Conservation (phyloP, 2,888 invertebrate species). For the Sepiola atlantica region DNA sequence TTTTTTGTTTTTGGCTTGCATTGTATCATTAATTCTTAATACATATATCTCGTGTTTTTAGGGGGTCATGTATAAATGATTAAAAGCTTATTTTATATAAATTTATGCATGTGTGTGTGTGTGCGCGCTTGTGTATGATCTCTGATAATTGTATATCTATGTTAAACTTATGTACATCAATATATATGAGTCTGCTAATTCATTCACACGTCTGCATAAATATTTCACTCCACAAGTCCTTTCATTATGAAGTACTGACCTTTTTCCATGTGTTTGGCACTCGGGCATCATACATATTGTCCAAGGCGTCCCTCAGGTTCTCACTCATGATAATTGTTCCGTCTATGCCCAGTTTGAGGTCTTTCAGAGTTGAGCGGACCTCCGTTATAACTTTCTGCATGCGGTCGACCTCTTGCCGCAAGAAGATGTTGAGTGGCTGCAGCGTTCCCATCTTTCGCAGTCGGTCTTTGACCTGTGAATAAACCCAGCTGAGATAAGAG, state of each 20-base stretch:
- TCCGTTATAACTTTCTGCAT: conserved; percentile 89
- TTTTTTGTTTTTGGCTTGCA: too few relatives aligned
- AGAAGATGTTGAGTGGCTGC: conserved; percentile 95
- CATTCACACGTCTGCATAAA: background rate
- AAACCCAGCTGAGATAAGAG: background rate
- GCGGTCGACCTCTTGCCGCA: conserved; percentile 84
- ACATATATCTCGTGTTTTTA: too few relatives aligned
- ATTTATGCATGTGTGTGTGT: too few relatives aligned
- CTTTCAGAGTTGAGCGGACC: conserved; percentile 87
- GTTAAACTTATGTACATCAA: background rate
- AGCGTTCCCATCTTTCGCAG: conserved; percentile 92
- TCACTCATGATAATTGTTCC: conserved; percentile 98
- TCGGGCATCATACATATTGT: conserved; percentile 96
- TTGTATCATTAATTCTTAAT: too few relatives aligned
- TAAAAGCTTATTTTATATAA: too few relatives aligned
- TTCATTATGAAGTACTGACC: conserved; percentile 76
- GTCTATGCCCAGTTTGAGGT: conserved; percentile 94
- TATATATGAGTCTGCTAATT: background rate
- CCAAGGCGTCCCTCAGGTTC: conserved; percentile 87
- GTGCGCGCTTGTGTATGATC: background rate
- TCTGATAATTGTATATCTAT: too few relatives aligned
- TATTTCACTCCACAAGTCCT: background rate
- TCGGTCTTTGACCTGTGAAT: conserved; percentile 81
- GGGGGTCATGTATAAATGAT: too few relatives aligned
- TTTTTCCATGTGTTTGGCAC: conserved; percentile 94